Evolutionary conservation across 2,888 invertebrate species (phyloP).

Genomic region (Scrobipalpa costella): DNA sequence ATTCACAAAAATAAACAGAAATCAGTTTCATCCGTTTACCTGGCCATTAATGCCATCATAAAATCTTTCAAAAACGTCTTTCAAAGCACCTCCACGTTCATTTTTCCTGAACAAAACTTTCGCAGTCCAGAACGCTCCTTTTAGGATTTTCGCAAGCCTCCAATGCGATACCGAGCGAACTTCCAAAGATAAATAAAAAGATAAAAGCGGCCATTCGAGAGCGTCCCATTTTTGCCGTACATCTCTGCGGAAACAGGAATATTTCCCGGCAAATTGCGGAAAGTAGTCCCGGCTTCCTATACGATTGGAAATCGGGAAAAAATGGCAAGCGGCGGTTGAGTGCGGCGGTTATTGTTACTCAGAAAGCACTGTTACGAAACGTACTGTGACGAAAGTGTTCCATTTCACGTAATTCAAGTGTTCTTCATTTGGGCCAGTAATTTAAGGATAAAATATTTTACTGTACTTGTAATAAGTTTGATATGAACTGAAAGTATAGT

Average conservation of each 20-base stretch:
- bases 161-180: constrained; percentile 11
- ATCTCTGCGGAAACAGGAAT: constrained; percentile 29
- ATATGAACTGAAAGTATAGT: too few species aligned
- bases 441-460: too few species aligned
- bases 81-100: background rate
- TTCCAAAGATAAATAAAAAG: constrained; percentile 24
- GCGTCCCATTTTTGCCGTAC: constrained; percentile 21
- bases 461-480: too few species aligned
- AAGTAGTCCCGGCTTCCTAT: constrained; percentile 28
- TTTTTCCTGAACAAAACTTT: constrained; percentile 12
- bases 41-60: too few species aligned
- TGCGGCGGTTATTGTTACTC: constrained; percentile 3
- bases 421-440: too few species aligned
- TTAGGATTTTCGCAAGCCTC: constrained; percentile 3
- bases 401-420: too few species aligned
- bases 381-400: background rate
- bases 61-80: background rate
- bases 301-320: constrained; percentile 28
- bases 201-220: constrained; percentile 17
- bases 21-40: too few species aligned
- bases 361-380: constrained; percentile 1
- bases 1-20: background rate
- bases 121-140: background rate
- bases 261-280: constrained; percentile 30
- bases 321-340: background rate